Base-by-base conservation (phyloP, 1,140 invertebrate genomes). In the Parasteatoda tepidariorum region DNA sequence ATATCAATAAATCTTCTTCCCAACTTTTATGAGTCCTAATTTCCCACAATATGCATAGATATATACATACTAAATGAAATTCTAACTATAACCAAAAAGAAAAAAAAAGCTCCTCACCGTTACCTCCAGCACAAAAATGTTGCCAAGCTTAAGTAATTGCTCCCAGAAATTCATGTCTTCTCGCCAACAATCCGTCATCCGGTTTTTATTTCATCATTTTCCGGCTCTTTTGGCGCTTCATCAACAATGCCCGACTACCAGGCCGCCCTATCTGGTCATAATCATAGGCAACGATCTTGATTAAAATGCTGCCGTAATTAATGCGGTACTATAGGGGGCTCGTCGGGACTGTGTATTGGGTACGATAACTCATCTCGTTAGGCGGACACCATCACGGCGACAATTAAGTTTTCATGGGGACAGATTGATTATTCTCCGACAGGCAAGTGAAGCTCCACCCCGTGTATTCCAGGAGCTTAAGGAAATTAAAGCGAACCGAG, bases 221-320 rank as follows among this genome's bases (percentile, higher is more conserved):
- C 38, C 38, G 5, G 5, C 13, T 48, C 9, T 48, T 48, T 59
- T 22, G 22, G 18, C 28, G n/a, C 62, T 57, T 68, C 76, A 79
- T 68, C 41, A 68, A 34, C 62, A 76, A 76, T 76, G 74, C 59
- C 74, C 73, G 22, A 34, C 55, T 75, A 75, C 31, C 62, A 62
- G n/a, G 26, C 34, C 73, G 59, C 57, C 73, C 18, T 76, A 76
- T 76, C 73, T 68, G n/a, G 38, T 26, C 76, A 34, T 79, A 79
- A 79, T 79, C 76, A 79, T 59, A 41, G 64, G 38, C 62, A 28
- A 64, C 76, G 76, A 79, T 79, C 76, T 79, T 79, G 76, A 79
- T 79, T 79, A 79, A 79, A 79, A 79, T 79, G 76, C 76, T 59
- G 76, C 62, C 76, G 64, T 79, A 79, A 79, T 67, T 79, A 79